Percentiles rank a stretch among this genome's conserved stretches.
These are phyloP conservation scores for Melipona quadrifasciata DNA, from an alignment of 1,140 invertebrate genomes.

Conservation along the genomic window DNA sequence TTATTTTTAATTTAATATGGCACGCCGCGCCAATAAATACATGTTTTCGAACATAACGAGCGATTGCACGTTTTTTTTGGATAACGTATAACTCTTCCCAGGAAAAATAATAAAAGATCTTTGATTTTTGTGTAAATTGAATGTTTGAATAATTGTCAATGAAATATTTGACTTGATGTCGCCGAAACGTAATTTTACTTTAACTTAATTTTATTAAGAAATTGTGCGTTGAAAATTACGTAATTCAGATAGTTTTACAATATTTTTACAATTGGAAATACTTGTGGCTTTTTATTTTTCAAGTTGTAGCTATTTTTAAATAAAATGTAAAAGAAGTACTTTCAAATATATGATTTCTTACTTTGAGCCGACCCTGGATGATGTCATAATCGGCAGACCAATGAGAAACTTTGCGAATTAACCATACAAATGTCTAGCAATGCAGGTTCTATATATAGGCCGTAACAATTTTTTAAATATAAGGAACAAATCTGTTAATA, in stretches of 20 bases:
- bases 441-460: constrained; percentile 8
- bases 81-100: too few species aligned
- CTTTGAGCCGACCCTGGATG: constrained; percentile 61
- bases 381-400: constrained; percentile 64
- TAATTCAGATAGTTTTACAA: neutral
- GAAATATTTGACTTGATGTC: neutral
- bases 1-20: neutral
- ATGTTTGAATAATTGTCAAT: neutral
- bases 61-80: neutral
- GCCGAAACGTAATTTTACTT: neutral
- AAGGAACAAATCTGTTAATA: neutral
- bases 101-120: neutral
- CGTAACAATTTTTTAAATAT: neutral
- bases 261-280: neutral
- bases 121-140: neutral
- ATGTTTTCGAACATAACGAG: neutral
- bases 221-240: neutral
- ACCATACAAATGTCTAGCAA: constrained; percentile 58
- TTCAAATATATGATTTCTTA: constrained; percentile 4
- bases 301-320: neutral
- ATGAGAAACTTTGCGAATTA: constrained; percentile 59
- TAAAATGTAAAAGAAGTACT: neutral
- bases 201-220: neutral
- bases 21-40: neutral
- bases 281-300: neutral